Conservation (phyloP, 2,113 vertebrate species). For the Nesogale talazaci region DNA sequence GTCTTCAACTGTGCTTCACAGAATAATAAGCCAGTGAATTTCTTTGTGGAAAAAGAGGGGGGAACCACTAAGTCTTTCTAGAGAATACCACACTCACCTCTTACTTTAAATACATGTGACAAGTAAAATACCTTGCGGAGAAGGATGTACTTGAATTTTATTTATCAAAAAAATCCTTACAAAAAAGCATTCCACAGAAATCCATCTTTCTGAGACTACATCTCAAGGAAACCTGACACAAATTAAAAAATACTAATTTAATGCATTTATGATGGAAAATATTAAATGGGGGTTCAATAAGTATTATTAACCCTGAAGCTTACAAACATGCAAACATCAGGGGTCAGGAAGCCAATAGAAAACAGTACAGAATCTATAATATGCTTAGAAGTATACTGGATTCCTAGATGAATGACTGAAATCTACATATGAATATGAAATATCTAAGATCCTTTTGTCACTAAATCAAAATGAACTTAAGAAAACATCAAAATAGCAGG, state of each 20-base stretch:
- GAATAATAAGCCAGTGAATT: neutral
- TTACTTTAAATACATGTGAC: neutral
- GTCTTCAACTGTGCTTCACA: neutral
- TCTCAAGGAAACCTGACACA: neutral
- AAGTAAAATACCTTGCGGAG: neutral
- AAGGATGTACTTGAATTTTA: neutral
- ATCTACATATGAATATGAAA: neutral
- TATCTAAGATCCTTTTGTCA: constrained; percentile 15
- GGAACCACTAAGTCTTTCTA: neutral
- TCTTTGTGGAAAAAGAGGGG: neutral
- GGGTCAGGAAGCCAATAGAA: constrained; percentile 3
- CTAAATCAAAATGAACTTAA: neutral
- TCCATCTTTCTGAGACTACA: neutral
- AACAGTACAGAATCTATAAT: neutral
- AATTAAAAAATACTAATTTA: neutral
- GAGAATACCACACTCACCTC: neutral
- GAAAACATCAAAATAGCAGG: neutral
- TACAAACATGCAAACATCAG: neutral
- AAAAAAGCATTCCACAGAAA: neutral
- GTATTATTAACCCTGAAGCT: neutral
- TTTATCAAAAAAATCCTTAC: constrained; percentile 4
- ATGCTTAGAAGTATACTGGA: neutral
- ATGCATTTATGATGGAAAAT: neutral
- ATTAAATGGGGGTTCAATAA: constrained; percentile 27
- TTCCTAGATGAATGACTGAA: neutral